Evolutionary conservation across 2,797 vertebrate genomes (phyloP), one percentile per base, ranked within the genome.

Genomic region (Threskiornis aethiopicus): DNA sequence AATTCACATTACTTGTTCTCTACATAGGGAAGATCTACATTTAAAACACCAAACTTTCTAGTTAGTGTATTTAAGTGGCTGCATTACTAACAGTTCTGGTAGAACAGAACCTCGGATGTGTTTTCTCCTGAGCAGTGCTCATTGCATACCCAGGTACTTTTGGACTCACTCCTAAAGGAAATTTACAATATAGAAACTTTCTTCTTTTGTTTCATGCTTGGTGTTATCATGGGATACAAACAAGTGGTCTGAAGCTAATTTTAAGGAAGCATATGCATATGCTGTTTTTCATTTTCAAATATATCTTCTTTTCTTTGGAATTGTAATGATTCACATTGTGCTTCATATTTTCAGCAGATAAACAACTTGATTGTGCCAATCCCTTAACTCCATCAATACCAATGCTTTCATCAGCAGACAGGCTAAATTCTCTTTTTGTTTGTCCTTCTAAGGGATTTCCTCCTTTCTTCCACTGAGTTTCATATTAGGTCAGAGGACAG

Each of bases 171-270:
- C 47, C 35, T 65, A n/a, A 72, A 54, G 35, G n/a, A 84, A 84
- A 89, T 47, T 57, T 52, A 65, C 39, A 64, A 82, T 49, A 41
- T 2, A 83, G 69, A 77, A 95, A 92, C 54, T 69, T 42, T 46
- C 29, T 44, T 69, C 55, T 64, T 81, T 65, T 89, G 18, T 83
- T 96, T 86, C 69, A 72, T 83, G 33, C 37, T 72, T 57, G 22
- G 17, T 94, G 67, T 89, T 81, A 49, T 84, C 64, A 41, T 80
- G 77, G 69, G 75, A 95, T 75, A 90, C 47, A 89, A 77, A 76
- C 55, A 81, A 84, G 41, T 52, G 31, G 55, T 89, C 83, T 83
- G 59, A 72, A 89, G 81, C 78, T 96, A 89, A 87, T 97, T 97
- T 94, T 90, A 91, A 96, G 93, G 90, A 95, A 91, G 20, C 51